Base-by-base conservation (phyloP, 2,797 vertebrate genomes). In the Harpagifer antarcticus region DNA sequence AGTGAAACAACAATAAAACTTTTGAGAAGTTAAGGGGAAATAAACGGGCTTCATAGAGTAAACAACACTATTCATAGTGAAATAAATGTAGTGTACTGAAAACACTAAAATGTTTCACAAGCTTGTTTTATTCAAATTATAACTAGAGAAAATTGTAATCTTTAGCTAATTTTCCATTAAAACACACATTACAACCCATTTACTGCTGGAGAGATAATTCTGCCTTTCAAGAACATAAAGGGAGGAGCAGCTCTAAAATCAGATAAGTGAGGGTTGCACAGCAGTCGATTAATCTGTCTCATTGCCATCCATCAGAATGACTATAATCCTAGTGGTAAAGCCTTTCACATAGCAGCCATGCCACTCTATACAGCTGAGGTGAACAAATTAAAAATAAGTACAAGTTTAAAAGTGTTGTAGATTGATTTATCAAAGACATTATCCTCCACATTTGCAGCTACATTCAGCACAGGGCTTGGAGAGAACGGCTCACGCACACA, bases 281-380 rank as follows among this genome's bases (percentile, higher is more conserved):
- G 86, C 82, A 88, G 89, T 92, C 79, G 61, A 91, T 93, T 90
- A 90, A 92, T 93, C 87, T 83, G 87, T 91, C 90, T 91, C 83
- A 85, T 86, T 76, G 84, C 86, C 79, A 90, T 92, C 89, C 86
- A 92, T 91, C 92, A 92, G 84, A 86, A 82, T 66, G 74, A 86
- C 85, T 83, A 77, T 85, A 89, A 90, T 89, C 84, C 84, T 20
- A 19, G 78, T 73, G 72, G 69, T 78, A 82, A 76, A 75, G 72
- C 72, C 78, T 76, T 79, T 75, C 66, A 66, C 65, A 54, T 78
- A 77, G 79, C 77, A 83, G 77, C 72, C 60, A 23, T 27, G 64
- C 56, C 73, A 60, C 70, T 84, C 68, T 72, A 19, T 48, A 64
- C 65, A 68, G 61, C 71, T 9, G 63, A 75, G 62, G 66, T 77